A percentile compares a stretch with the other conserved stretches of the same genome.
phyloP scores from a whole-genome alignment of 2,113 vertebrate species.

The Canis aureus region DNA sequence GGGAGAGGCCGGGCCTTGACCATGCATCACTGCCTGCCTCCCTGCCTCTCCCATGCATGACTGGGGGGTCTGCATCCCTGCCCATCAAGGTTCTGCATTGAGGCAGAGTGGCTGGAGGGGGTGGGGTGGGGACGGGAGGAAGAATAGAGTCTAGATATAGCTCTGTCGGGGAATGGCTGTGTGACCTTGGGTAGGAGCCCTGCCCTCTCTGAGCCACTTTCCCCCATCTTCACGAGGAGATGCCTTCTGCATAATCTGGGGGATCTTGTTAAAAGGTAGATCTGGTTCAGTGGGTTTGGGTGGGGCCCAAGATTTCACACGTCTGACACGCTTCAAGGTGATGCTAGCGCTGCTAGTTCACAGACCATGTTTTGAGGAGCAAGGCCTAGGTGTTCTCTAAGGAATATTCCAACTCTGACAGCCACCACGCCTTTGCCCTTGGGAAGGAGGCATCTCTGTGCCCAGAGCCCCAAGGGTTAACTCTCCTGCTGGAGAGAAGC shows the following conservation, averaged over 20 bases:
- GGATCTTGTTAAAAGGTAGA: not conserved
- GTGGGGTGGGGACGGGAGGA: not conserved
- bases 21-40: not conserved
- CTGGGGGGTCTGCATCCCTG: not conserved
- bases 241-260: not conserved
- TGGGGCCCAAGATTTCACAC: not conserved
- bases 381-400: not conserved
- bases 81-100: not conserved
- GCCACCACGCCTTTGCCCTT: not conserved
- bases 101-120: not conserved
- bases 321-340: not conserved
- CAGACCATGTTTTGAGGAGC: not conserved
- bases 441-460: not conserved
- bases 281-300: not conserved
- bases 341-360: not conserved
- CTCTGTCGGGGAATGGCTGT: conserved; percentile 27
- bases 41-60: too few relatives aligned
- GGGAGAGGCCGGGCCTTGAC: not conserved
- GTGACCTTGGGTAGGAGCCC: conserved; percentile 40
- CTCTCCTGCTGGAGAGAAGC: conserved; percentile 27
- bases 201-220: conserved; percentile 17
- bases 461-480: conserved; percentile 70
- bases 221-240: not conserved
- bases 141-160: not conserved
- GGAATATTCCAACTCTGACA: not conserved